Base-by-base conservation (phyloP, 2,797 vertebrate species). In the Sphenopsis melanotis region DNA sequence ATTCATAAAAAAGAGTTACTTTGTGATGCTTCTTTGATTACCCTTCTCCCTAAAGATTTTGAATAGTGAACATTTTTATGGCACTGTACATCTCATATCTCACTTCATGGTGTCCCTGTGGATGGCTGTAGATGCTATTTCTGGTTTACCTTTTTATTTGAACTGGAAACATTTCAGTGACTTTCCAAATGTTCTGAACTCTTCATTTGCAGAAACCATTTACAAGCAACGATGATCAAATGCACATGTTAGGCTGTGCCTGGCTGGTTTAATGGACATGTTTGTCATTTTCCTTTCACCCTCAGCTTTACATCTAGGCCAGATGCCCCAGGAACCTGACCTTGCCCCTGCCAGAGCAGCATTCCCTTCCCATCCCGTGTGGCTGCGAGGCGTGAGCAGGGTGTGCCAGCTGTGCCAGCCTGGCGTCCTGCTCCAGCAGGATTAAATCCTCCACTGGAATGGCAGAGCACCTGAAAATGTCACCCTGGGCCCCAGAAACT, bases 291-390 rank as follows among this genome's bases (percentile, higher is more conserved):
- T 93, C 61, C 77, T 91, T 68, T 91, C 36, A 52, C 86, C 39
- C 70, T 68, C 86, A 98, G 97, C 96, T 98, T 82, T 97, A 96
- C 55, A 96, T 97, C 88, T 97, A 98, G 95, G 96, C 97, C 91
- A 96, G 97, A 53, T 93, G 77, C 53, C 96, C 97, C 0, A 93
- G 96, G 95, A 97, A 95, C 80, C 92, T 98, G 84, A 96, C 96
- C 61, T 93, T 97, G 50, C 77, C 94, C 75, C 92, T 76, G 87
- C 96, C 85, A 97, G 96, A 89, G 96, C 97, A 36, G n/a, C 89
- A n/a, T 90, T 96, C 84, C 94, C 72, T 49, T 93, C 94, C 53
- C 92, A 91, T 22, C 96, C 96, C 8, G 15, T 94, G 86, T 18
- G 20, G 57, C 47, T 97, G 82, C 39, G 13, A 78, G 97, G 95